These are phyloP conservation scores for Zalophus californianus DNA, from an alignment of 2,797 vertebrate genomes.

Conservation along the genomic window DNA sequence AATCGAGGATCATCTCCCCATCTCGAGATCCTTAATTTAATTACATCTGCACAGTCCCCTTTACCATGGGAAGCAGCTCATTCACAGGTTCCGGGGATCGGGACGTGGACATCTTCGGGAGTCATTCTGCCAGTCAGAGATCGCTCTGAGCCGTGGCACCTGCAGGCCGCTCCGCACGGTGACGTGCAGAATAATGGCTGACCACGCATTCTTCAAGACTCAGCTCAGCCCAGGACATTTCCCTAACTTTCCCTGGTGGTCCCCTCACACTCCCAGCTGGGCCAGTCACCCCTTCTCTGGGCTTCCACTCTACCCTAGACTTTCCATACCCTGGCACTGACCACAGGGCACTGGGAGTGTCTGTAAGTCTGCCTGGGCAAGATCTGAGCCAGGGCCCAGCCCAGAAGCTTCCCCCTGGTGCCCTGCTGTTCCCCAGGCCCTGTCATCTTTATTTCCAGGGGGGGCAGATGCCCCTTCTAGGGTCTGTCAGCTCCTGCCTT, in stretches of 20 bases:
- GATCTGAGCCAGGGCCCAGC: neutral
- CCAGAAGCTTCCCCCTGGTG: neutral
- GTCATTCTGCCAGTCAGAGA: neutral
- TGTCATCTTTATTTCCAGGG: neutral
- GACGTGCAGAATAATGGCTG: neutral
- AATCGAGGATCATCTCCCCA: neutral
- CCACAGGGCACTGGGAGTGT: neutral
- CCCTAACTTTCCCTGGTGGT: neutral
- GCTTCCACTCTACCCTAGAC: neutral
- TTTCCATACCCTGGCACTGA: neutral
- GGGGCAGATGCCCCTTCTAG: neutral
- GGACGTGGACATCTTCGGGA: rapidly evolving
- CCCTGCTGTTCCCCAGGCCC: neutral
- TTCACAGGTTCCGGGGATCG: neutral
- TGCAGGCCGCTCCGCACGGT: rapidly evolving
- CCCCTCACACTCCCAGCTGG: neutral
- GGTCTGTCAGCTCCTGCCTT: neutral
- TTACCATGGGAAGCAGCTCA: neutral
- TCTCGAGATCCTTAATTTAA: neutral
- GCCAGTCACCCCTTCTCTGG: neutral
- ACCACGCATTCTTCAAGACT: neutral
- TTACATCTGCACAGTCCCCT: neutral
- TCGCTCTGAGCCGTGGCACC: rapidly evolving
- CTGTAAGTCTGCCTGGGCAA: neutral
- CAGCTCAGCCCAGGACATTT: neutral